Conservation (phyloP, 2,797 vertebrate genomes). For the Erithacus rubecula region DNA sequence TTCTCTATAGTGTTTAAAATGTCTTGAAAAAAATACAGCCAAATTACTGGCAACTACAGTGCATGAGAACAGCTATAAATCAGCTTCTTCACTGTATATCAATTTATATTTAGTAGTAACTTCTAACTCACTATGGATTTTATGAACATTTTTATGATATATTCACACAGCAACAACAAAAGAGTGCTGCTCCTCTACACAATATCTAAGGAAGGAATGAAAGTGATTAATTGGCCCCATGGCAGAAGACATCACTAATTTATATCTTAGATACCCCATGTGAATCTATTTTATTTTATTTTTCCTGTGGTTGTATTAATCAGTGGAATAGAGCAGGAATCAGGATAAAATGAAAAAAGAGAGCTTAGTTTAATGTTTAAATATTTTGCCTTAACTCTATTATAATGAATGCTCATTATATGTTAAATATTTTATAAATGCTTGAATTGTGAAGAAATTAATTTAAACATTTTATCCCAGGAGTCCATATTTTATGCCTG, state of each 20-base stretch:
- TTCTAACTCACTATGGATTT: slow-evolving; percentile 21
- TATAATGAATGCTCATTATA: background rate
- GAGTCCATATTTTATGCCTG: background rate
- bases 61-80: background rate
- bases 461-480: background rate
- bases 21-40: slow-evolving; percentile 1
- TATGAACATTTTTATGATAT: background rate
- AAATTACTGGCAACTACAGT: background rate
- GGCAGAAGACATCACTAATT: background rate
- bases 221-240: background rate
- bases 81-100: background rate
- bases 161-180: background rate
- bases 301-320: background rate
- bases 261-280: background rate
- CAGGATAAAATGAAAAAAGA: background rate
- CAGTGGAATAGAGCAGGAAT: background rate
- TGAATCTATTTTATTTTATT: background rate
- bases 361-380: background rate
- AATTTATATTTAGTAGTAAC: slow-evolving; percentile 21
- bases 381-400: background rate
- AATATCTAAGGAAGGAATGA: background rate
- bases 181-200: background rate
- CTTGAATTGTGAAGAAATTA: background rate
- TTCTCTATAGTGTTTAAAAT: background rate
- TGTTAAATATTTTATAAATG: background rate